Percentiles rank a stretch among this genome's conserved stretches.
phyloP scores from a whole-genome alignment of 2,888 invertebrate species.

The Gymnoscelis rufifasciata region DNA sequence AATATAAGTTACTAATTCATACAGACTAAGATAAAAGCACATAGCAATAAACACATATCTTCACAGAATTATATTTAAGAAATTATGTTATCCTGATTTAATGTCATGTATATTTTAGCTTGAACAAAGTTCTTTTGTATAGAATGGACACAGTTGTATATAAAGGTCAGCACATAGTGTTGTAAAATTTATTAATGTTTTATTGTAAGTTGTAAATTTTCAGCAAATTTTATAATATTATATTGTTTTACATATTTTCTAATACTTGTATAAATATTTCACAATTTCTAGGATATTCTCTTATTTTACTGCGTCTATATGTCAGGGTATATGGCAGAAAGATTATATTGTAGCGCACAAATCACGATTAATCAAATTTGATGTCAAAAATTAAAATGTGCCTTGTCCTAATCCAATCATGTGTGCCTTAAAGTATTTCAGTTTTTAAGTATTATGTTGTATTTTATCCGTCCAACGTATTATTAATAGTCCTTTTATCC shows the following conservation, averaged over 20 bases:
- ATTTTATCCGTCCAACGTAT: neutral
- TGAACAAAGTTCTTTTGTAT: slow-evolving; percentile 67
- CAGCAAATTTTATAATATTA: slow-evolving; percentile 40
- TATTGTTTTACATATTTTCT: slow-evolving; percentile 9
- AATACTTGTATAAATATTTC: neutral
- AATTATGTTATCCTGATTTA: slow-evolving; percentile 21
- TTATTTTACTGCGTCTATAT: too few species aligned
- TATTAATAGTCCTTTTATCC: neutral
- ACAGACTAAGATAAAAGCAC: slow-evolving; percentile 13
- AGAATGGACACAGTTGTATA: slow-evolving; percentile 42
- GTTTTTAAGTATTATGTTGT: neutral
- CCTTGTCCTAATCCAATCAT: slow-evolving; percentile 28
- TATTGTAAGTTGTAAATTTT: slow-evolving; percentile 49
- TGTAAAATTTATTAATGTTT: slow-evolving; percentile 41
- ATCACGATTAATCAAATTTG: neutral
- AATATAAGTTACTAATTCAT: neutral
- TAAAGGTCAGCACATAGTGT: slow-evolving; percentile 60
- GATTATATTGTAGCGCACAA: too few species aligned
- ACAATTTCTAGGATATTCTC: too few species aligned
- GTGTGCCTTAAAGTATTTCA: slow-evolving; percentile 35
- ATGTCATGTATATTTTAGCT: slow-evolving; percentile 55
- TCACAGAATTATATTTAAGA: slow-evolving; percentile 23
- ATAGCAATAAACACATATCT: slow-evolving; percentile 35
- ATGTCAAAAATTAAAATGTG: slow-evolving; percentile 1
- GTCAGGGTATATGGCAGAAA: too few species aligned